Percentiles rank a stretch among this genome's conserved stretches.
phyloP scores from a whole-genome alignment of 2,888 invertebrate species.

The Plebejus argus region DNA sequence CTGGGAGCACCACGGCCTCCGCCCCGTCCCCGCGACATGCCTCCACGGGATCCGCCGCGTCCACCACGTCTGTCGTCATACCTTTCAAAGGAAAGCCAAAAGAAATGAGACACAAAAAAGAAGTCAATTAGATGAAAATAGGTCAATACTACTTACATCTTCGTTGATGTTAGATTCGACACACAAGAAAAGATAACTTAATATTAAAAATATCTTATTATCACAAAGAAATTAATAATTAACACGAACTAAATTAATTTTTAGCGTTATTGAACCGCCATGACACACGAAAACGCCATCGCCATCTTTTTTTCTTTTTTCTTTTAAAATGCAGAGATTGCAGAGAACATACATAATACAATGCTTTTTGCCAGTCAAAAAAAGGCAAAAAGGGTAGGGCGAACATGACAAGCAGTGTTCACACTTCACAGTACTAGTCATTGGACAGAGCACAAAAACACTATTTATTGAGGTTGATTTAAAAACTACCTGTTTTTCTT shows the following conservation, averaged over 20 bases:
- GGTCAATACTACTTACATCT: constrained; percentile 27
- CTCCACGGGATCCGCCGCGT: constrained; percentile 60
- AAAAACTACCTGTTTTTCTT: too few species aligned
- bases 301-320: not conserved
- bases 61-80: constrained; percentile 79
- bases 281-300: constrained; percentile 20
- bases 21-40: constrained; percentile 52
- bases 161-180: not conserved
- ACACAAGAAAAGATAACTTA: constrained; percentile 20
- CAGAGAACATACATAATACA: not conserved
- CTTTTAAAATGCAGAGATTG: not conserved
- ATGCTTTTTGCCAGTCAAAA: not conserved
- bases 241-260: not conserved
- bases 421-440: too few species aligned
- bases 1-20: constrained; percentile 62
- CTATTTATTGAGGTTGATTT: too few species aligned
- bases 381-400: too few species aligned
- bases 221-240: not conserved
- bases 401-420: too few species aligned
- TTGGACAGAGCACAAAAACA: too few species aligned
- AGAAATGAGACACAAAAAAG: constrained; percentile 33
- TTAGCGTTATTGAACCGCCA: constrained; percentile 27
- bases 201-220: constrained; percentile 9
- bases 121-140: constrained; percentile 5
- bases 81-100: constrained; percentile 53